Conservation (phyloP, 2,113 vertebrate species). For the Bujurquina vittata region DNA sequence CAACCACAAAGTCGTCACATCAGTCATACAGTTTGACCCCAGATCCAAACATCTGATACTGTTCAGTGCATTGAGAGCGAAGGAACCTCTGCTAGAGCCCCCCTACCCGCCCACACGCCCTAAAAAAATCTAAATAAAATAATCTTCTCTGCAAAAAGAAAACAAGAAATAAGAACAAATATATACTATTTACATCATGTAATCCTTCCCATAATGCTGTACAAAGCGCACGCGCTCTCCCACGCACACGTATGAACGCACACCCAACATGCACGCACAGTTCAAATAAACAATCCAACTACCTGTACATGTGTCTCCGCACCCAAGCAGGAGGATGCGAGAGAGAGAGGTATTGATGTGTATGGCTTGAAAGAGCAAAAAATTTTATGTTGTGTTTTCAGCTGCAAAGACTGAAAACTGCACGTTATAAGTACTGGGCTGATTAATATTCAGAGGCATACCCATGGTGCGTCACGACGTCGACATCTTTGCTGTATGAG, state of each 20-base stretch:
- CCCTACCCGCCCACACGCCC: constrained; percentile 39
- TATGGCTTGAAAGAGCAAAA: constrained; percentile 92
- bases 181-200: constrained; percentile 75
- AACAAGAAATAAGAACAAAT: constrained; percentile 58
- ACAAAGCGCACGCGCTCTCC: constrained; percentile 53
- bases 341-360: constrained; percentile 95
- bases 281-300: constrained; percentile 71
- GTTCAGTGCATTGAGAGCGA: constrained; percentile 74
- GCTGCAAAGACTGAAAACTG: constrained; percentile 40
- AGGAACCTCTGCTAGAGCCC: constrained; percentile 39
- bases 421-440: constrained; percentile 58
- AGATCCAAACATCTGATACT: constrained; percentile 49
- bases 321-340: constrained; percentile 88
- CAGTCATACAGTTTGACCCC: constrained; percentile 56
- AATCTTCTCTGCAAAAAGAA: constrained; percentile 70
- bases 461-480: constrained; percentile 33
- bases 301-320: constrained; percentile 83
- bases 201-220: constrained; percentile 67
- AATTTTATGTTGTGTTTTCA: constrained; percentile 46
- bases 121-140: constrained; percentile 72
- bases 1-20: constrained; percentile 57
- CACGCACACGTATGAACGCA: constrained; percentile 31
- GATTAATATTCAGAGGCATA: constrained; percentile 65
- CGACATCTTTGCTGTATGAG: constrained; percentile 27
- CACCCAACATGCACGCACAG: constrained; percentile 44